Evolutionary conservation across 2,888 invertebrate species (phyloP), one percentile per base, ranked within the genome.

Genomic region (Bombylius discolor): DNA sequence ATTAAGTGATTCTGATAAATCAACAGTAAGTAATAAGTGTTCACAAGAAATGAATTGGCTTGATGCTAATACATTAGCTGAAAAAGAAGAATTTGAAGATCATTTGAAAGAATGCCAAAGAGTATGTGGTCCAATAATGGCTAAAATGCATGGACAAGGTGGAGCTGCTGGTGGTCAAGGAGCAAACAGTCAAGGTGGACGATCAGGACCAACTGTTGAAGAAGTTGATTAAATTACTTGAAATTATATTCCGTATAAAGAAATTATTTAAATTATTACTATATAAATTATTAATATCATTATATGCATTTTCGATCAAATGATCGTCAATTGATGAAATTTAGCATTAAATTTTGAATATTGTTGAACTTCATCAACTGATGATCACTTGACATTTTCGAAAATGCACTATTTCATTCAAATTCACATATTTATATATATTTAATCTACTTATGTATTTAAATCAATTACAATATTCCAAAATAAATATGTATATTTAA

Each of bases 91-190:
- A 63, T 83, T 84, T 62, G 89, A 91, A 53, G 80, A 84, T 62
- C 87, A 84, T 65, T 73, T 91, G 63, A 84, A 87, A 66, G 83
- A 86, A 52, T 75, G 87, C 31, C 89, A 91, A 68, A 78, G 77
- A 23, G 80, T 84, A 23, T 89, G 89, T 67, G 81, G 82, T 52
- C 88, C 91, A 0, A 78, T 88, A 48, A 91, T 93, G 84, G 81
- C 87, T 69, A 90, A 89, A 67, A 72, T 91, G n/a, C 89, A 89
- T 63, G 55, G 55, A 11, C 85, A 84, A 52, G 78, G 78, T 0
- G 76, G 73, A 5, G 76, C 73, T 11, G 75, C 75, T 31, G 79
- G 81, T 9, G 79, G 81, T 51, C 85, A 87, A 0, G 76, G 84
- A 55, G 87, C 87, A 81, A 87, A 86, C 64, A 69, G 86, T 1